A percentile compares a stretch with the other conserved stretches of the same genome.
Conservation (phyloP, 2,888 invertebrate species). For the Psylliodes chrysocephalus region DNA sequence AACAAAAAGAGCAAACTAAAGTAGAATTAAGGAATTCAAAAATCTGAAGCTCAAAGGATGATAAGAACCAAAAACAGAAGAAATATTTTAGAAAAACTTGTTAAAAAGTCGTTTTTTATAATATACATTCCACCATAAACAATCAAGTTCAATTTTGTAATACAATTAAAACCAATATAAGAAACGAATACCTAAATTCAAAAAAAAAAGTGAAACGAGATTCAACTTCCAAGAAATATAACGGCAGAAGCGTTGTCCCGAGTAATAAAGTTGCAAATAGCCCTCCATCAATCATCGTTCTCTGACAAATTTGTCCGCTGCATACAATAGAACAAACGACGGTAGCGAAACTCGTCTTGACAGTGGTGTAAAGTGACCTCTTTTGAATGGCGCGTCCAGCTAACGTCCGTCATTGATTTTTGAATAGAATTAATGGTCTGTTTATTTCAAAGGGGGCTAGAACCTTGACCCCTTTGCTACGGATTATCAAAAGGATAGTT, state of each 20-base stretch:
- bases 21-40: too few relatives aligned
- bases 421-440: constrained; percentile 36
- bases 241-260: not conserved
- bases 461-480: constrained; percentile 30
- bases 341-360: constrained; percentile 37
- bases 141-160: too few relatives aligned
- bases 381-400: constrained; percentile 13
- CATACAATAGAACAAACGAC: constrained; percentile 39
- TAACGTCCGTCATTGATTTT: constrained; percentile 23
- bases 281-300: constrained; percentile 42
- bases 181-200: too few relatives aligned
- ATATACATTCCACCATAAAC: too few relatives aligned
- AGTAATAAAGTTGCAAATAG: constrained; percentile 44
- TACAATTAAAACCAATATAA: too few relatives aligned
- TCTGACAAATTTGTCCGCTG: constrained; percentile 47
- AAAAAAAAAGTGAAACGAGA: not conserved
- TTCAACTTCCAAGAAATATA: not conserved
- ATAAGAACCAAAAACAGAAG: too few relatives aligned
- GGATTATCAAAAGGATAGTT: not conserved
- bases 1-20: too few relatives aligned
- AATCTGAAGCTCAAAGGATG: too few relatives aligned
- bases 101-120: too few relatives aligned
- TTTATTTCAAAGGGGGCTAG: constrained; percentile 29
- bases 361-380: constrained; percentile 32
- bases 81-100: too few relatives aligned